These are phyloP conservation scores for Lasioglossum leucozonium DNA, from an alignment of 2,888 invertebrate genomes.

Conservation along the genomic window DNA sequence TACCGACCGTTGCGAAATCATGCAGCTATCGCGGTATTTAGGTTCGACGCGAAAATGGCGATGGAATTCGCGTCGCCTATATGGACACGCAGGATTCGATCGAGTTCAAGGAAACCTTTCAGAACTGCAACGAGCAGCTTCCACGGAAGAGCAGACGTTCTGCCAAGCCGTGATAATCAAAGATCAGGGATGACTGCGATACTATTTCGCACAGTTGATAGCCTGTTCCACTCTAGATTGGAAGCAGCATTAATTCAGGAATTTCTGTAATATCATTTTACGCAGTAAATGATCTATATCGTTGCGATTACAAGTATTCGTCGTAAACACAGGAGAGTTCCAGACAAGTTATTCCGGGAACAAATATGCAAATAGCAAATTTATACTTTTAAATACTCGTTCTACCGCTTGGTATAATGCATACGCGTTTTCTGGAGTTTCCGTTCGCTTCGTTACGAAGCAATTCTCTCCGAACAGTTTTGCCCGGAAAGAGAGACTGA, in stretches of 20 bases:
- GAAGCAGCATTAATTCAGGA: neutral
- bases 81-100: neutral
- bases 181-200: neutral
- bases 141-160: neutral
- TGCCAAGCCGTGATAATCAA: neutral
- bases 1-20: slow-evolving; percentile 16
- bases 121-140: neutral
- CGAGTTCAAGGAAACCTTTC: neutral
- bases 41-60: slow-evolving; percentile 38
- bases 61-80: slow-evolving; percentile 16
- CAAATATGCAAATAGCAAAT: neutral
- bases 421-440: neutral
- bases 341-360: neutral
- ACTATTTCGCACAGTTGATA: neutral
- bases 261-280: too few relatives aligned
- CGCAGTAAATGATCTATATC: too few relatives aligned
- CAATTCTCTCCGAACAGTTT: neutral
- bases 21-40: slow-evolving; percentile 53
- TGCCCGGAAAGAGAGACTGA: neutral
- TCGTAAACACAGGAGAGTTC: neutral
- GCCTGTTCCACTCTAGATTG: neutral
- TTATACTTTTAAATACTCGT: neutral
- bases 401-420: neutral
- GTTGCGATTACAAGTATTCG: neutral
- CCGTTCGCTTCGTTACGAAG: neutral